Evolutionary conservation across 1,140 invertebrate genomes (phyloP).

Genomic region (Drosophila sechellia): DNA sequence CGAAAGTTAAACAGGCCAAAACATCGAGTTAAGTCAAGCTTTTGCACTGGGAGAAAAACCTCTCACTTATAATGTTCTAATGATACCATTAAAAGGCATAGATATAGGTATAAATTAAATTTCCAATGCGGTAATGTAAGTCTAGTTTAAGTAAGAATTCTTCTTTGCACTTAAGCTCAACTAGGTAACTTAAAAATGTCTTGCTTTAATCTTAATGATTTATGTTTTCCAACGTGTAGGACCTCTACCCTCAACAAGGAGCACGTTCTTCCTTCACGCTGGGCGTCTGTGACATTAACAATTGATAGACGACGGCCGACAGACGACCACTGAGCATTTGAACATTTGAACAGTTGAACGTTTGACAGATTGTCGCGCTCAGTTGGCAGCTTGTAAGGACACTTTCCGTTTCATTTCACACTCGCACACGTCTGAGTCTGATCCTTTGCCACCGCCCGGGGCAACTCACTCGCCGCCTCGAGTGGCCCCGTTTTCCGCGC

Average conservation of each 20-base stretch:
- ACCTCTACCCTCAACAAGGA: slow-evolving; percentile 18
- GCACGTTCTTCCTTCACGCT: slow-evolving; percentile 45
- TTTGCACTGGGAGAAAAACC: slow-evolving; percentile 3
- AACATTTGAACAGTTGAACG: slow-evolving; percentile 70
- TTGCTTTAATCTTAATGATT: no score
- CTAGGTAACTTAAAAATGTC: background rate
- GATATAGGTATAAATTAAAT: no score
- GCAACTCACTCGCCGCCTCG: slow-evolving; percentile 33
- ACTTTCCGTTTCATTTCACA: slow-evolving; percentile 65
- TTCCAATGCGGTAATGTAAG: no score
- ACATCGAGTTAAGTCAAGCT: slow-evolving; percentile 51
- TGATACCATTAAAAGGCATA: no score
- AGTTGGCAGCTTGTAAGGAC: slow-evolving; percentile 59
- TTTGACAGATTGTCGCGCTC: slow-evolving; percentile 68
- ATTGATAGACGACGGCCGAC: slow-evolving; percentile 69
- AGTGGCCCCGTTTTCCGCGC: slow-evolving; percentile 36
- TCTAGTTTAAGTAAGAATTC: no score
- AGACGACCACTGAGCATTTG: slow-evolving; percentile 58
- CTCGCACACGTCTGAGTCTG: slow-evolving; percentile 37
- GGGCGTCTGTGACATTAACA: slow-evolving; percentile 75
- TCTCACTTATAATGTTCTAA: background rate
- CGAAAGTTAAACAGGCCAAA: slow-evolving; percentile 71
- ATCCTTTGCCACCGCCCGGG: slow-evolving; percentile 35
- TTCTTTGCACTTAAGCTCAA: no score
- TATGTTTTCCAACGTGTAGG: slow-evolving; percentile 4